Evolutionary conservation across 2,888 invertebrate genomes (phyloP), one percentile per base, ranked within the genome.

Genomic region (Drosophila mercatorum): DNA sequence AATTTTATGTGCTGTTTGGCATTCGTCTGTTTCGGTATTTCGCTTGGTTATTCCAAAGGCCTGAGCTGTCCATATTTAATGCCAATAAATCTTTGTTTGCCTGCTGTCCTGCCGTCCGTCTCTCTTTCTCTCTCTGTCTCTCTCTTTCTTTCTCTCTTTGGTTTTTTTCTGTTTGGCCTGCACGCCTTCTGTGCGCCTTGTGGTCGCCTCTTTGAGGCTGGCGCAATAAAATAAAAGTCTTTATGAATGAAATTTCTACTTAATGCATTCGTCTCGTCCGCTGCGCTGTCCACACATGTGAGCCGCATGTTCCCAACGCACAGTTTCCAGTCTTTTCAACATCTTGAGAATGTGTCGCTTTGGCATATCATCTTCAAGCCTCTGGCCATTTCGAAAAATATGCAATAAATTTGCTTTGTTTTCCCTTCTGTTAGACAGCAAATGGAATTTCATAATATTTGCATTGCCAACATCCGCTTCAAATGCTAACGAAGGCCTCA

Each of bases 211-310:
- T 51, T 72, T 64, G 65, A 64, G 77, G 74, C 44, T 70, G 67
- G 51, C 59, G 69, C 65, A 76, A 75, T 57, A 67, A 78, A 83
- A 81, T 72, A 58, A 60, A 57, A 81, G 68, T 85, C 83, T 83
- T 83, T 83, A 86, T 83, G 83, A 83, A 83, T 83, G 87, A 83
- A 82, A 77, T 70, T 83, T 81, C 77, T 63, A 69, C 74, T 77
- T 73, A 84, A 83, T 83, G 77, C 79, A 81, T 81, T 83, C 81
- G 81, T 67, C 53, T 68, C 79, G 69, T 36, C 52, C 64, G 49
- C 47, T 66, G 68, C 62, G 52, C 53, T 71, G 72, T 59, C 64
- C 62, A 70, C 81, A 81, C 75, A 83, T 87, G 75, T 77, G 87
- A 81, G 57, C 80, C 78, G 75, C 76, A 84, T 83, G 75, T 83